Conservation (phyloP, 2,888 invertebrate species). For the Ormyrus nitidulus region DNA sequence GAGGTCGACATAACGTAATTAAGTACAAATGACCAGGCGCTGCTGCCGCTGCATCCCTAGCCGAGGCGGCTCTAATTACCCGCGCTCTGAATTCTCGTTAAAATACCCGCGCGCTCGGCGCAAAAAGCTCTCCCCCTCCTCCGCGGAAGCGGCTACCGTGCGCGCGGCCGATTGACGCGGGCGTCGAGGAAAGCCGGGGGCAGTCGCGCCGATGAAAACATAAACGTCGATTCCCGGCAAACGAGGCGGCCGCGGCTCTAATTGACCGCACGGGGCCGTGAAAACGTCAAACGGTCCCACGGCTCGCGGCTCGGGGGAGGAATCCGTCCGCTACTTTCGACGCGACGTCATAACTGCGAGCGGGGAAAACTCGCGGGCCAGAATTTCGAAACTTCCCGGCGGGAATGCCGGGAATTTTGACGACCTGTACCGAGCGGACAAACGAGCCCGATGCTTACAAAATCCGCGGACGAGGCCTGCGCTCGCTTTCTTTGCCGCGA, state of each 20-base stretch:
- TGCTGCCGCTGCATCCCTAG: constrained; percentile 31
- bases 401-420: constrained; percentile 34
- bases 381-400: not conserved
- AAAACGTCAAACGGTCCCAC: too few species aligned
- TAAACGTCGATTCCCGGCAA: constrained; percentile 25
- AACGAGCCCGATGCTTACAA: not conserved
- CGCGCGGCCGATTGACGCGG: constrained; percentile 18
- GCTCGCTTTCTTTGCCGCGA: not conserved
- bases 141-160: not conserved
- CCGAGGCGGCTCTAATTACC: constrained; percentile 67
- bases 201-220: constrained; percentile 37
- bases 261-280: not conserved
- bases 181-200: not conserved
- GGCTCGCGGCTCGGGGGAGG: too few species aligned
- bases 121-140: constrained; percentile 52
- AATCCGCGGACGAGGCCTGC: not conserved
- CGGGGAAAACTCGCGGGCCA: not conserved
- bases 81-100: constrained; percentile 70
- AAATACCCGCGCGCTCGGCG: constrained; percentile 61
- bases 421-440: not conserved
- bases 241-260: not conserved
- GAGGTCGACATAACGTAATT: constrained; percentile 67
- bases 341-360: not conserved
- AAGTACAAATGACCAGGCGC: constrained; percentile 61
- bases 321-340: not conserved